Evolutionary conservation across 2,888 invertebrate species (phyloP).

Genomic region (Acholoe squamosa): DNA sequence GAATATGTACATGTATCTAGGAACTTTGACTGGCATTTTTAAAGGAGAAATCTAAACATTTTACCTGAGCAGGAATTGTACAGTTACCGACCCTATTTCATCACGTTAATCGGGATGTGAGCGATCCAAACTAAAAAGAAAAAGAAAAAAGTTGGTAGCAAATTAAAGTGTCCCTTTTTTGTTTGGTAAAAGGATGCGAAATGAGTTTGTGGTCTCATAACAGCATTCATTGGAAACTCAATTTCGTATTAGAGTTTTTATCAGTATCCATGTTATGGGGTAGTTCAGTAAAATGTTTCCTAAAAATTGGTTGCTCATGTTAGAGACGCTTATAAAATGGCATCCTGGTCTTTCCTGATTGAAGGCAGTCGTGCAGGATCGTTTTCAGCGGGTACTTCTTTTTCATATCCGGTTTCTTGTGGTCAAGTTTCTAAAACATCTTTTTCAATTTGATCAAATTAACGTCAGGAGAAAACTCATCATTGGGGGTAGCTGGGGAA

Average conservation of each 20-base stretch:
- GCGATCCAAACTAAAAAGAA: neutral
- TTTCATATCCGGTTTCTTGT: constrained; percentile 1
- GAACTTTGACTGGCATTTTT: no score
- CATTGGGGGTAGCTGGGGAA: neutral
- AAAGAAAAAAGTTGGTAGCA: neutral
- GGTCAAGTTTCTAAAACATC: neutral
- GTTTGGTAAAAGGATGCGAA: neutral
- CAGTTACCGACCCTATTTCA: neutral
- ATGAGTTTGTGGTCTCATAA: constrained; percentile 21
- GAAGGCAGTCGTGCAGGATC: no score
- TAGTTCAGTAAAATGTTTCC: neutral
- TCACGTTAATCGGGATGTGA: neutral
- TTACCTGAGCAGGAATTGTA: no score
- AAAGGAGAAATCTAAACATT: no score
- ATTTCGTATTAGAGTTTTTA: constrained; percentile 4
- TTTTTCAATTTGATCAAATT: constrained; percentile 23
- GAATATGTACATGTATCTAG: no score
- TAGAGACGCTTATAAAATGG: neutral
- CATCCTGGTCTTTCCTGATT: no score
- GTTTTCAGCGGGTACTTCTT: neutral
- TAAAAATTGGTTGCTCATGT: neutral
- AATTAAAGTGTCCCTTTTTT: constrained; percentile 13
- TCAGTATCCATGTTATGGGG: neutral
- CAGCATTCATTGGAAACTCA: constrained; percentile 14
- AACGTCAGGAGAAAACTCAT: constrained; percentile 25